A percentile compares a stretch with the other conserved stretches of the same genome.
These are phyloP conservation scores for Buceros bicornis DNA, from an alignment of 2,797 vertebrate genomes.

Conservation along the genomic window DNA sequence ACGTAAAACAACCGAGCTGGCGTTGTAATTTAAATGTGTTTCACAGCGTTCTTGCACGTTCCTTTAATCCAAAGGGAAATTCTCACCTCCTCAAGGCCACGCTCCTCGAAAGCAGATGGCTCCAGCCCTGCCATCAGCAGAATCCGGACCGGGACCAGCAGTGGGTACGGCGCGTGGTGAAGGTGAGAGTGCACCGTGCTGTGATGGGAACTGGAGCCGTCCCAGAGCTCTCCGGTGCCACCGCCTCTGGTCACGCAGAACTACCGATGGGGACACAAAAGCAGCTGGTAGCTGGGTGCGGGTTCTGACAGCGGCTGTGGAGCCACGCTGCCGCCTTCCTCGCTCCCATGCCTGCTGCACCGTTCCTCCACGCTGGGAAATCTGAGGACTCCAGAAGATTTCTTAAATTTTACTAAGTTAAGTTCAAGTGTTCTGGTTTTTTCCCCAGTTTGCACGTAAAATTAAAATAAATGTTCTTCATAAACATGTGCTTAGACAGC, in stretches of 20 bases:
- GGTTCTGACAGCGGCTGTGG: neutral
- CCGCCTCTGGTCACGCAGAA: neutral
- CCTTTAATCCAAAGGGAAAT: neutral
- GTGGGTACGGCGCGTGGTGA: neutral
- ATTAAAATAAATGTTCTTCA: neutral
- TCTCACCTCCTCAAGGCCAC: fast-evolving
- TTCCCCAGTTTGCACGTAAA: neutral
- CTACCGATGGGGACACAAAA: neutral
- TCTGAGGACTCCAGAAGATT: neutral
- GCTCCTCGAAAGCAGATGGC: neutral
- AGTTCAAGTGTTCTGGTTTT: neutral
- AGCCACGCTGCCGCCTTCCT: neutral
- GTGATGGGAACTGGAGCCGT: neutral
- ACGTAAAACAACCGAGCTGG: neutral
- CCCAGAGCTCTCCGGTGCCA: neutral
- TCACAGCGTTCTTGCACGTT: neutral
- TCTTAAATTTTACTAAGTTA: neutral
- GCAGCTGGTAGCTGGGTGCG: neutral
- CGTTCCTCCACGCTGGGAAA: neutral
- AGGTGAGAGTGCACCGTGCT: fast-evolving
- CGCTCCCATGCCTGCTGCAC: fast-evolving
- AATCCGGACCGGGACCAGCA: neutral
- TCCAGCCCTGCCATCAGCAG: neutral
- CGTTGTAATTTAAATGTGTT: neutral
- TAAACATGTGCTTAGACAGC: no score